A percentile compares a stretch with the other conserved stretches of the same genome.
phyloP scores from a whole-genome alignment of 2,797 vertebrate genomes.

The Pseudomugil tenellus region DNA sequence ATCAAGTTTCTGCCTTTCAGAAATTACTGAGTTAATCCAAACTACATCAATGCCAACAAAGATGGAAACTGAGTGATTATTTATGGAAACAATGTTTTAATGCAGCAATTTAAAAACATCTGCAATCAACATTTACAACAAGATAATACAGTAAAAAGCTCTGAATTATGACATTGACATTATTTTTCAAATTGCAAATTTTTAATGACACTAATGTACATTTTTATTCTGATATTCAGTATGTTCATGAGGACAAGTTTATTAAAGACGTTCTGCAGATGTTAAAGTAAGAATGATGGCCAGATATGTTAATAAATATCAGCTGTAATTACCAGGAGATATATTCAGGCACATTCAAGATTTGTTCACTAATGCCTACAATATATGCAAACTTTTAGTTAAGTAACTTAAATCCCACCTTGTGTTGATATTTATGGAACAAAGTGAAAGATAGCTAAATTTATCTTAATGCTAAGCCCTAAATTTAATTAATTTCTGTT shows the following conservation, averaged over 20 bases:
- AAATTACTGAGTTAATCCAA: constrained; percentile 51
- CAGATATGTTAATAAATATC: not conserved
- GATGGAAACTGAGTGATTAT: constrained; percentile 40
- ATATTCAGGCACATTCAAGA: too few relatives aligned
- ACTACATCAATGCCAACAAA: constrained; percentile 43
- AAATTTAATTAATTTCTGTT: not conserved
- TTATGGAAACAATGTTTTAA: constrained; percentile 52
- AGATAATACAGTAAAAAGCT: constrained; percentile 33
- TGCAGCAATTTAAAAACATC: constrained; percentile 50
- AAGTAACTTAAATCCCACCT: not conserved
- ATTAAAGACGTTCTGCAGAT: not conserved
- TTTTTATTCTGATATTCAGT: not conserved
- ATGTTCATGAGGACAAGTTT: not conserved
- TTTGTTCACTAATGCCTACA: too few relatives aligned
- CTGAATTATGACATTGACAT: not conserved
- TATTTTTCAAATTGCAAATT: fast-evolving
- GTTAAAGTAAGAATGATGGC: not conserved
- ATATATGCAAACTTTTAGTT: not conserved
- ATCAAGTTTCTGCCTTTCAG: constrained; percentile 29
- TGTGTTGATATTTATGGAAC: not conserved
- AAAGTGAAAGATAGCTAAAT: not conserved
- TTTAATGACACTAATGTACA: not conserved
- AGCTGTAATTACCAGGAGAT: too few relatives aligned
- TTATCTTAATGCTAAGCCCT: not conserved
- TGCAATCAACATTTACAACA: constrained; percentile 26